A percentile compares a stretch with the other conserved stretches of the same genome.
These are phyloP conservation scores for Salvator merianae DNA, from an alignment of 2,113 vertebrate genomes.

Conservation along the genomic window DNA sequence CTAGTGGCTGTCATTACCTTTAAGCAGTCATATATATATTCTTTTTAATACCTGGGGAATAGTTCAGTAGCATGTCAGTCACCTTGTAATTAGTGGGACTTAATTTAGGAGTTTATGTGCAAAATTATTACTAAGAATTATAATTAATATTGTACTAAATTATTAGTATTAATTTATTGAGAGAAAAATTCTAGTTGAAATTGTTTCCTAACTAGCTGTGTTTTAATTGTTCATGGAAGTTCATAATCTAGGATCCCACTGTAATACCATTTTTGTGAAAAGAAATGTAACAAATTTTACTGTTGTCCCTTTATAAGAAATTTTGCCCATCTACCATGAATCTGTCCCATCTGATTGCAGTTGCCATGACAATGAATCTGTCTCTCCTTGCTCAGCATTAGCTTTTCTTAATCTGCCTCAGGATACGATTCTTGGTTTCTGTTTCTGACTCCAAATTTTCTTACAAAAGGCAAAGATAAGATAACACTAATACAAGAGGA, in stretches of 20 bases:
- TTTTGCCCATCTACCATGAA: conserved; percentile 25
- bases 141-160: too few species aligned
- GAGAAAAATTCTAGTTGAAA: not conserved
- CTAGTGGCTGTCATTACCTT: too few species aligned
- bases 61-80: too few species aligned
- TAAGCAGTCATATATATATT: too few species aligned
- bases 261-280: not conserved
- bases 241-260: too few species aligned
- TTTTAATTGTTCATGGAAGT: not conserved
- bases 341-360: conserved; percentile 25
- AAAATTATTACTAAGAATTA: too few species aligned
- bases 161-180: not conserved
- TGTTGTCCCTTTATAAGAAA: conserved; percentile 19
- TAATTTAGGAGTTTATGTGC: too few species aligned
- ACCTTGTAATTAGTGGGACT: too few species aligned
- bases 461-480: conserved; percentile 51
- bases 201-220: not conserved
- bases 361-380: conserved; percentile 63
- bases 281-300: not conserved
- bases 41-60: too few species aligned
- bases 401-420: conserved; percentile 41
- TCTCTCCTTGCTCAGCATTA: conserved; percentile 25
- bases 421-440: conserved; percentile 29
- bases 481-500: conserved; percentile 52
- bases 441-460: conserved; percentile 47